Base-by-base conservation (phyloP, 2,888 invertebrate species). In the Drosophila mayaguana region DNA sequence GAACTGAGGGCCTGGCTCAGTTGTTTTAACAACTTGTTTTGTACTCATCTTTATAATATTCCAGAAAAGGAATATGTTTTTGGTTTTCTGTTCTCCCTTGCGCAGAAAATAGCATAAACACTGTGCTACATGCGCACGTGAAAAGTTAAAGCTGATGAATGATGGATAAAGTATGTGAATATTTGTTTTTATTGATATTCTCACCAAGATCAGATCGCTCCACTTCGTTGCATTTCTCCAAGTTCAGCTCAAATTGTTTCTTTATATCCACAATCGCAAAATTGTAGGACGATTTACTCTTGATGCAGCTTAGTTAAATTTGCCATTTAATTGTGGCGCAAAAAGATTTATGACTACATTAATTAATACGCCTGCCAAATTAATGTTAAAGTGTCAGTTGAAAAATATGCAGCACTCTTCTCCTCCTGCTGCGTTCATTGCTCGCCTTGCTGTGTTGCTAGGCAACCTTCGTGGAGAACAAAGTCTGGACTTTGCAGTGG, bases 1-100 rank as follows among this genome's bases (percentile, higher is more conserved):
- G 55, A 28, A 22, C 42, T 42, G 50, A 62, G 63, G 60, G 63
- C 43, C 71, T 63, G 78, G 69, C 75, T 8, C 28, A 86, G 75
- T 75, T 74, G 75, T 75, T 88, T 75, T 68, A 86, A 80, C 81
- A 72, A 72, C 83, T 81, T 83, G 68, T 78, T 86, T 77, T 78
- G 62, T 62, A 71, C 54, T 61, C 67, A 40, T 72, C 56, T 83
- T 80, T 57, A 69, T 67, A 65, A 61, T 54, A 72, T 70, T 28
- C 12, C 20, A 25, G 50, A 32, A 32, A 11, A 11, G 32, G 11
- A 32, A 11, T 45, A 48, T 51, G 34, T 9, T 38, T 51, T 25
- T 22, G 32, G 34, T 46, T 56, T 18, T 62, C 46, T 53, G 14
- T 16, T 28, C 6, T 50, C 50, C 11, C 7, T 64, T 64, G 75